These are phyloP conservation scores for Molossus alvarezi DNA, from an alignment of 2,797 vertebrate genomes.

Conservation along the genomic window DNA sequence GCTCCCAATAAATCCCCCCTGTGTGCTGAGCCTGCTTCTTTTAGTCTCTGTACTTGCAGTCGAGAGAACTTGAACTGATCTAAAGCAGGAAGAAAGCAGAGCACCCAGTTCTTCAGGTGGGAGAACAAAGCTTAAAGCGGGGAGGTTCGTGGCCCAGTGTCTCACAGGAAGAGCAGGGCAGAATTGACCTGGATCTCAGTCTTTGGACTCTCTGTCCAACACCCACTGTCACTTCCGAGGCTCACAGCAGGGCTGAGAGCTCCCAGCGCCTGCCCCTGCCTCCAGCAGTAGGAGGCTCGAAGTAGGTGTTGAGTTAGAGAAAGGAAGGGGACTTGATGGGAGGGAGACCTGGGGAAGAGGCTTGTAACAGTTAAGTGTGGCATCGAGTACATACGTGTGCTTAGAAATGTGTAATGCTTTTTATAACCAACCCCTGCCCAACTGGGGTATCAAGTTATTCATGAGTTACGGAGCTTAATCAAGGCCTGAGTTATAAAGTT, in stretches of 20 bases:
- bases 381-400: background rate
- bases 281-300: background rate
- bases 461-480: background rate
- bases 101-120: background rate
- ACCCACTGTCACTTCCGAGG: background rate
- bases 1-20: background rate
- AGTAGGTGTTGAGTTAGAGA: background rate
- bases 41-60: background rate
- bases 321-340: background rate
- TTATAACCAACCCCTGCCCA: background rate
- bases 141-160: background rate
- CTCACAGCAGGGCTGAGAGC: background rate
- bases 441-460: background rate
- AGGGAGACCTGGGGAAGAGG: background rate
- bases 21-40: background rate
- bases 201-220: too few species aligned
- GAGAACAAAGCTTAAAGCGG: background rate
- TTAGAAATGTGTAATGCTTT: background rate
- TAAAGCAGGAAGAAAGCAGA: background rate
- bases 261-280: background rate
- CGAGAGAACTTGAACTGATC: background rate
- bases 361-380: background rate
- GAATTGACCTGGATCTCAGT: background rate
- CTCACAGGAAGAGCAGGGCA: background rate
- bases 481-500: constrained; percentile 13